Evolutionary conservation across 2,888 invertebrate genomes (phyloP).

Genomic region (Ennomos erosarius): DNA sequence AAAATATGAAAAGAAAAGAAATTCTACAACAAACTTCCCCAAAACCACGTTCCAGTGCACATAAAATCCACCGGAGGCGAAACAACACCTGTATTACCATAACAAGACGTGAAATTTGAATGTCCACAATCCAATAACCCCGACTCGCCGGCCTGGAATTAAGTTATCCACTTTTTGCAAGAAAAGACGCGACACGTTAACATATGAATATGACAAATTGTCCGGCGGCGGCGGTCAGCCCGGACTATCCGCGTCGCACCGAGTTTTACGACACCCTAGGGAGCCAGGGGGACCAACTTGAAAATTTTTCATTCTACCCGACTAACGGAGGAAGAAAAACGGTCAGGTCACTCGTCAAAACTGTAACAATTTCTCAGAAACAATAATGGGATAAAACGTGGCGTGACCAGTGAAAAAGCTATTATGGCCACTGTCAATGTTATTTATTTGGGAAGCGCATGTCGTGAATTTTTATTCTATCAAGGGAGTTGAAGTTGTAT

Average conservation of each 20-base stretch:
- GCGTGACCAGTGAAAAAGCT: conserved; percentile 73
- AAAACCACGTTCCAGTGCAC: conserved; percentile 41
- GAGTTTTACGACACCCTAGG: conserved; percentile 83
- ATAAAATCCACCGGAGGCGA: conserved; percentile 63
- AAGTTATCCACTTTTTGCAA: conserved; percentile 85
- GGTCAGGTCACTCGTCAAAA: conserved; percentile 84
- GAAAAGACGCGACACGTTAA: conserved; percentile 83
- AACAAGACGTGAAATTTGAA: conserved; percentile 84
- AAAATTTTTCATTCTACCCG: conserved; percentile 84
- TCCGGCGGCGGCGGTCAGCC: conserved; percentile 70
- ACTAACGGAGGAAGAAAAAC: conserved; percentile 78
- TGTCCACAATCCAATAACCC: conserved; percentile 82
- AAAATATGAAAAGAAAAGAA: conserved; percentile 12
- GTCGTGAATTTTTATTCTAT: conserved; percentile 80
- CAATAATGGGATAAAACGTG: conserved; percentile 80
- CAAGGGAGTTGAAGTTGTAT: conserved; percentile 82
- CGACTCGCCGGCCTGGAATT: conserved; percentile 69
- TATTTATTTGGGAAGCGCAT: conserved; percentile 80
- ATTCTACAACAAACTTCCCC: conserved; percentile 27
- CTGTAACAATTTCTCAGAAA: conserved; percentile 85
- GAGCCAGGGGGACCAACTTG: conserved; percentile 79
- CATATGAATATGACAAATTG: conserved; percentile 86
- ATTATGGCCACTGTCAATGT: conserved; percentile 82
- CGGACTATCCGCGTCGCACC: conserved; percentile 68
- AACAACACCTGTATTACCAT: conserved; percentile 83